Evolutionary conservation across 1,140 invertebrate species (phyloP).

Genomic region (Drosophila persimilis): DNA sequence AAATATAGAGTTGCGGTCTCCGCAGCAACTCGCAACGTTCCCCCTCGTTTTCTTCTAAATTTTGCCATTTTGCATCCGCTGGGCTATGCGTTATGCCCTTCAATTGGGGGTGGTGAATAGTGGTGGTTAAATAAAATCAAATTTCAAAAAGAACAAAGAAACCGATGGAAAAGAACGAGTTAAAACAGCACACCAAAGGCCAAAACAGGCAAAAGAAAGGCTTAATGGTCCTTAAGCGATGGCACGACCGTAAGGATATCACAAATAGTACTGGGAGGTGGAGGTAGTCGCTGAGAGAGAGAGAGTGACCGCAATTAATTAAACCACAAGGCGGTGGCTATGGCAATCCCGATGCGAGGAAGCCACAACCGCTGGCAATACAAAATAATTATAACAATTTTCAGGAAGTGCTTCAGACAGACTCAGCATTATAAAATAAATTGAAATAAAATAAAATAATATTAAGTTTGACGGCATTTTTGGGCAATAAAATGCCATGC

Average conservation of each 20-base stretch:
- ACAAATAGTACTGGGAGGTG: neutral
- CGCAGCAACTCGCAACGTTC: too few relatives aligned
- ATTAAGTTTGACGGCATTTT: conserved; percentile 25
- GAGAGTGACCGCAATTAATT: conserved; percentile 78
- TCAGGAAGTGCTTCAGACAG: conserved; percentile 28
- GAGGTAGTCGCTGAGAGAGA: neutral
- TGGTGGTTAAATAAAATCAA: conserved; percentile 62
- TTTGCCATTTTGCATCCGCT: conserved; percentile 45
- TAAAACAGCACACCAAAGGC: neutral
- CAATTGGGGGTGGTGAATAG: conserved; percentile 43
- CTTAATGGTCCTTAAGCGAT: conserved; percentile 68
- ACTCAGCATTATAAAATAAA: too few relatives aligned
- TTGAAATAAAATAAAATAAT: conserved; percentile 11
- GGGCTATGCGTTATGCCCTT: conserved; percentile 59
- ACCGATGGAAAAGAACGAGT: neutral
- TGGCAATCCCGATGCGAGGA: too few relatives aligned
- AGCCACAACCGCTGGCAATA: conserved; percentile 46
- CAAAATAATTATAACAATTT: conserved; percentile 67
- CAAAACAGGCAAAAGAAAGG: conserved; percentile 42
- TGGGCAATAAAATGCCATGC: conserved; percentile 43
- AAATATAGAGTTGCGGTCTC: too few relatives aligned
- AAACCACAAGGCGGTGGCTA: conserved; percentile 49
- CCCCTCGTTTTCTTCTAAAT: conserved; percentile 23
- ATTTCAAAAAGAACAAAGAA: conserved; percentile 32
- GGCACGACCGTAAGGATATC: conserved; percentile 55